A percentile compares a stretch with the other conserved stretches of the same genome.
Evolutionary conservation across 2,888 invertebrate genomes (phyloP).

Genomic region (Lycocerus yunnanus): DNA sequence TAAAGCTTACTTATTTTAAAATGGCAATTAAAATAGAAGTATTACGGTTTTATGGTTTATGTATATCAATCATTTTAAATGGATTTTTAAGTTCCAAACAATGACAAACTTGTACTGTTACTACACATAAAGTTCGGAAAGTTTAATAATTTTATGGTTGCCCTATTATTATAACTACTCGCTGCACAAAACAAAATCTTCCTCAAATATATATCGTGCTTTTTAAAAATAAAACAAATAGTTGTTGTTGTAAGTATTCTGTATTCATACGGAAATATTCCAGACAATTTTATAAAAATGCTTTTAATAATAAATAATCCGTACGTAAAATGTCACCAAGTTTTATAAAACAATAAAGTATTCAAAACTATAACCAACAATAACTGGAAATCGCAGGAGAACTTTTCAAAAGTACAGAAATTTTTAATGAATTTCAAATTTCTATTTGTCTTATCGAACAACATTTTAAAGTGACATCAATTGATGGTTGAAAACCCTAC

Average conservation of each 20-base stretch:
- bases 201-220: constrained; percentile 15
- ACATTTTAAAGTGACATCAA: background rate
- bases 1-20: constrained; percentile 12
- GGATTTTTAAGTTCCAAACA: constrained; percentile 29
- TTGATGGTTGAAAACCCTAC: background rate
- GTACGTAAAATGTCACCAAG: background rate
- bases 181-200: constrained; percentile 24
- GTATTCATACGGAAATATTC: background rate
- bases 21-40: background rate
- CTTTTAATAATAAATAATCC: background rate
- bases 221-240: background rate
- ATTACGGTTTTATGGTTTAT: constrained; percentile 29
- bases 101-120: constrained; percentile 25
- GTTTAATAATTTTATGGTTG: constrained; percentile 27
- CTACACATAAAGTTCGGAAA: constrained; percentile 24
- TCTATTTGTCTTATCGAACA: background rate
- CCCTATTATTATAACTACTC: constrained; percentile 6
- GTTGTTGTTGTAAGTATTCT: background rate
- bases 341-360: background rate
- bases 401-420: background rate
- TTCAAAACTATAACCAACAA: background rate
- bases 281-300: background rate
- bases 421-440: background rate
- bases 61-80: constrained; percentile 39
- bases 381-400: background rate